Percentiles rank a stretch among this genome's conserved stretches.
These are phyloP conservation scores for Caerostris extrusa DNA, from an alignment of 1,140 invertebrate genomes.

Conservation along the genomic window DNA sequence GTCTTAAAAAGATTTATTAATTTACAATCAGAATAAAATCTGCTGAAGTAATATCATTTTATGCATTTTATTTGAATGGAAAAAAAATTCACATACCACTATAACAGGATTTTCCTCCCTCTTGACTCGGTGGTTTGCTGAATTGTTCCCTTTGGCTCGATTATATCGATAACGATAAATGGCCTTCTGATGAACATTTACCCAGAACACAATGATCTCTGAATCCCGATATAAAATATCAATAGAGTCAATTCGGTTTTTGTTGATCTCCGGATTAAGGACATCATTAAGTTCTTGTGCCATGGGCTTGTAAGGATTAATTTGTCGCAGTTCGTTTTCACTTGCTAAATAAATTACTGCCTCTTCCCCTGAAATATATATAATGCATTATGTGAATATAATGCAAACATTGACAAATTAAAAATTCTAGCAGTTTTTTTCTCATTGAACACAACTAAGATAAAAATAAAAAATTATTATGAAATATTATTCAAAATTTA, in stretches of 20 bases:
- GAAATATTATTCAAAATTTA: too few species aligned
- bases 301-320: slow-evolving; percentile 85
- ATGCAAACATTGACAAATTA: not conserved
- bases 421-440: too few species aligned
- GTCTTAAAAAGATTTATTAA: too few species aligned
- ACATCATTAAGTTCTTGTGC: slow-evolving; percentile 80
- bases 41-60: too few species aligned
- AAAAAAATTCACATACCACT: slow-evolving; percentile 50
- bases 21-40: too few species aligned
- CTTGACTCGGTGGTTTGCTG: not conserved
- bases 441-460: too few species aligned
- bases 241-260: slow-evolving; percentile 79
- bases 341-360: slow-evolving; percentile 85
- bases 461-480: too few species aligned
- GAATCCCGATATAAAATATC: slow-evolving; percentile 79
- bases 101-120: slow-evolving; percentile 60
- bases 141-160: not conserved
- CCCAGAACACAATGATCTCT: slow-evolving; percentile 78
- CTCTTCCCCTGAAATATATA: slow-evolving; percentile 81
- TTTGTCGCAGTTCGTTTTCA: slow-evolving; percentile 85
- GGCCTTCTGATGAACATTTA: slow-evolving; percentile 78
- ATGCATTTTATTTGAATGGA: not conserved
- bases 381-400: not conserved
- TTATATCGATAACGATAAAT: slow-evolving; percentile 76
- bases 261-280: slow-evolving; percentile 69